A percentile compares a stretch with the other conserved stretches of the same genome.
These are phyloP conservation scores for rat (Rattus norvegicus) DNA, from an alignment of 2,113 vertebrate species.

Conservation along the genomic window GRCr8 NC_086034.1:57386001-57386500, in stretches of 20 bases:
- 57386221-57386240: not conserved
- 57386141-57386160: constrained; percentile 27
- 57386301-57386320: not conserved
- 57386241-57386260: constrained; percentile 30
- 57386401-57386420: not conserved
- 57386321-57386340: not conserved
- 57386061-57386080: not conserved
- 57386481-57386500: constrained; percentile 11
- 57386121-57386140: constrained; percentile 24
- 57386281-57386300: constrained; percentile 2
- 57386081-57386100: not conserved
- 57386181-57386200: not conserved
- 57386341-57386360: not conserved
- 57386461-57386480: not conserved
- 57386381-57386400: not conserved
- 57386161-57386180: not conserved
- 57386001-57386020: not conserved
- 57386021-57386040: constrained; percentile 51
- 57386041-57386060: not conserved
- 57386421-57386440: constrained; percentile 2
- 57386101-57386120: not conserved
- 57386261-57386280: constrained; percentile 52
- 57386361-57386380: not conserved
- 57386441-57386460: constrained; percentile 13
- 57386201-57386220: constrained; percentile 38